Percentiles rank a stretch among this genome's conserved stretches.
phyloP scores from a whole-genome alignment of 2,888 invertebrate genomes.

The Bombylius discolor region DNA sequence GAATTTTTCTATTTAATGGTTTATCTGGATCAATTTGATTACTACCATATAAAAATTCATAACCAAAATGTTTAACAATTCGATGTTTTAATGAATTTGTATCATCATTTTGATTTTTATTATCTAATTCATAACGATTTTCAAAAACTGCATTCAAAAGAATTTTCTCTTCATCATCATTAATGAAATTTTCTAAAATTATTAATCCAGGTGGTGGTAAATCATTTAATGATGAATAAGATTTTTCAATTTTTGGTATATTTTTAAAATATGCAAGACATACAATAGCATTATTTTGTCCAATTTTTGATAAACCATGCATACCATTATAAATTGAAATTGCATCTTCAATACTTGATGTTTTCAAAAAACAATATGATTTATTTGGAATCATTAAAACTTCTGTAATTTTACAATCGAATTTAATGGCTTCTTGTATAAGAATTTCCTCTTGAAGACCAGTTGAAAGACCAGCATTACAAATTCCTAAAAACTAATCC shows the following conservation, averaged over 20 bases:
- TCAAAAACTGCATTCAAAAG: slow-evolving; percentile 43
- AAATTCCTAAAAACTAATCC: slow-evolving; percentile 41
- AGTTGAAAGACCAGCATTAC: slow-evolving; percentile 76
- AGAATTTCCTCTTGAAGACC: slow-evolving; percentile 57
- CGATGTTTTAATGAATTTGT: slow-evolving; percentile 57
- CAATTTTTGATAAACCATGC: slow-evolving; percentile 47
- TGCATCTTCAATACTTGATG: slow-evolving; percentile 40
- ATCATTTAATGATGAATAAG: slow-evolving; percentile 11
- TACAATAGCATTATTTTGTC: slow-evolving; percentile 46
- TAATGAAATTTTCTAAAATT: slow-evolving; percentile 59
- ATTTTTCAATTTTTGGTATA: slow-evolving; percentile 17
- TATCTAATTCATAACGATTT: too few species aligned
- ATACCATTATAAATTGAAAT: slow-evolving; percentile 41
- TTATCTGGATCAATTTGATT: slow-evolving; percentile 67
- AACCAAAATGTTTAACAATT: slow-evolving; percentile 82
- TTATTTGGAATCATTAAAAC: slow-evolving; percentile 63
- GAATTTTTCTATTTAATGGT: slow-evolving; percentile 56
- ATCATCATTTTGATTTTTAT: slow-evolving; percentile 34
- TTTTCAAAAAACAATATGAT: slow-evolving; percentile 67
- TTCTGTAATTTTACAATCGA: slow-evolving; percentile 41
- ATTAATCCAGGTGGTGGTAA: slow-evolving; percentile 53
- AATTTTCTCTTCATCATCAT: slow-evolving; percentile 48
- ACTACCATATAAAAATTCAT: slow-evolving; percentile 74
- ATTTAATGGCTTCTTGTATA: slow-evolving; percentile 39
- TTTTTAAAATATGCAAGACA: slow-evolving; percentile 42